Percentiles rank a stretch among this genome's conserved stretches.
Evolutionary conservation across 2,113 vertebrate genomes (phyloP).

Genomic region (Paedocypris sp.): DNA sequence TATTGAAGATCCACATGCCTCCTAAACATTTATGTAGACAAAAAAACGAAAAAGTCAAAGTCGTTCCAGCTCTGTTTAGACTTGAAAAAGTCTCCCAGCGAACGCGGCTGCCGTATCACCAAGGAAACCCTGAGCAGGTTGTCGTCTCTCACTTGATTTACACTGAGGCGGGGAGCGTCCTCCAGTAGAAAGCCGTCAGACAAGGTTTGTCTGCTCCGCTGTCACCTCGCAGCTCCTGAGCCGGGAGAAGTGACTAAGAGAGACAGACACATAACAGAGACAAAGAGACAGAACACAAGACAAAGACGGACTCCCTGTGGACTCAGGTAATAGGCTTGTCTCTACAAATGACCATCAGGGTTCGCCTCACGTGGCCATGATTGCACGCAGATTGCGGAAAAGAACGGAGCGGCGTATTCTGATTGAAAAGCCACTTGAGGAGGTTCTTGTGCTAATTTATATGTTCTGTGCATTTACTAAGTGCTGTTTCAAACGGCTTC

Average conservation of each 20-base stretch:
- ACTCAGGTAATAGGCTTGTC: constrained; percentile 23
- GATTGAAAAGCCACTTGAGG: constrained; percentile 18
- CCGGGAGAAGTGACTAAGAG: background rate
- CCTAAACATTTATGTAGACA: too few relatives aligned
- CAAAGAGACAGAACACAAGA: constrained; percentile 17
- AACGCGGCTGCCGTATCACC: too few relatives aligned
- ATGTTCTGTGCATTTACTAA: constrained; percentile 6
- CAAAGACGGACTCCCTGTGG: constrained; percentile 19
- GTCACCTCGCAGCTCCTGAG: constrained; percentile 5
- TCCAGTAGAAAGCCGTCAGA: background rate
- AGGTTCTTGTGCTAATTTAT: constrained; percentile 18
- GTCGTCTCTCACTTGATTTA: background rate
- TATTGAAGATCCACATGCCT: too few relatives aligned
- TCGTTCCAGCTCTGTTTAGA: background rate
- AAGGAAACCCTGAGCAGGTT: background rate
- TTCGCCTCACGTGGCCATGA: constrained; percentile 22
- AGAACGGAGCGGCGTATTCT: constrained; percentile 3
- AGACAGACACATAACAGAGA: constrained; percentile 15
- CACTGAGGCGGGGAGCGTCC: background rate
- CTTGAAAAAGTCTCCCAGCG: too few relatives aligned
- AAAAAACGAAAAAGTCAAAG: background rate
- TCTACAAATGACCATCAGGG: constrained; percentile 25
- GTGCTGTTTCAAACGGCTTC: background rate
- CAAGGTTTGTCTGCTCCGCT: background rate
- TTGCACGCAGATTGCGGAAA: constrained; percentile 19